Percentiles rank a stretch among this genome's conserved stretches.
These are phyloP conservation scores for Limnephilus rhombicus DNA, from an alignment of 2,888 invertebrate genomes.

Conservation along the genomic window DNA sequence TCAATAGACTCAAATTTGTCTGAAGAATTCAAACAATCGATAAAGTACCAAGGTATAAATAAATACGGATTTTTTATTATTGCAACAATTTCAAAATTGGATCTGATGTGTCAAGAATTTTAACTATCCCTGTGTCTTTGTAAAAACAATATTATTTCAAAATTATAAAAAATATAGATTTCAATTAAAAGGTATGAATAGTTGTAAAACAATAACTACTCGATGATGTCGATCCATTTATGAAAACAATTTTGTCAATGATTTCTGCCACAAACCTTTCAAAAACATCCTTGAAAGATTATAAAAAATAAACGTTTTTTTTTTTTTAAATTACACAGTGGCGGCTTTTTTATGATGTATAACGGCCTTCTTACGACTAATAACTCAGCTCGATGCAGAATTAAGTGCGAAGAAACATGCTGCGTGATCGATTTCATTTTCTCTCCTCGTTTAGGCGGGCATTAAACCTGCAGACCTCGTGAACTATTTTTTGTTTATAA, in stretches of 20 bases:
- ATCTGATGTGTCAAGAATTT: too few species aligned
- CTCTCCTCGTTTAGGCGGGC: background rate
- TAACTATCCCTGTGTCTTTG: too few species aligned
- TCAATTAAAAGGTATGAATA: too few species aligned
- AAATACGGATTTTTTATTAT: too few species aligned
- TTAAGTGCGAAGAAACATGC: conserved; percentile 13
- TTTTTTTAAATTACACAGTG: background rate
- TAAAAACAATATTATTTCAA: too few species aligned
- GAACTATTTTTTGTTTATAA: background rate
- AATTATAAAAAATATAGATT: too few species aligned
- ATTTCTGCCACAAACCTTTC: background rate
- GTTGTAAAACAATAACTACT: too few species aligned
- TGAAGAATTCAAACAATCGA: too few species aligned
- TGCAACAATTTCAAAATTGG: too few species aligned
- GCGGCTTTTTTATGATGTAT: background rate
- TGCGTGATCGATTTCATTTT: conserved; percentile 58
- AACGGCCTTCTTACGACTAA: conserved; percentile 4
- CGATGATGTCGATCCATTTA: too few species aligned
- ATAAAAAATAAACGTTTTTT: background rate
- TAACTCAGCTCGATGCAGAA: conserved; percentile 4
- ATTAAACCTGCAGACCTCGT: background rate
- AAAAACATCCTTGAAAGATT: background rate
- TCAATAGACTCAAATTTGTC: too few species aligned
- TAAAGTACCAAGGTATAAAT: too few species aligned
- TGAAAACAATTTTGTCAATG: background rate